Evolutionary conservation across 2,797 vertebrate species (phyloP), one percentile per base, ranked within the genome.

Genomic region (Centroberyx gerrardi): DNA sequence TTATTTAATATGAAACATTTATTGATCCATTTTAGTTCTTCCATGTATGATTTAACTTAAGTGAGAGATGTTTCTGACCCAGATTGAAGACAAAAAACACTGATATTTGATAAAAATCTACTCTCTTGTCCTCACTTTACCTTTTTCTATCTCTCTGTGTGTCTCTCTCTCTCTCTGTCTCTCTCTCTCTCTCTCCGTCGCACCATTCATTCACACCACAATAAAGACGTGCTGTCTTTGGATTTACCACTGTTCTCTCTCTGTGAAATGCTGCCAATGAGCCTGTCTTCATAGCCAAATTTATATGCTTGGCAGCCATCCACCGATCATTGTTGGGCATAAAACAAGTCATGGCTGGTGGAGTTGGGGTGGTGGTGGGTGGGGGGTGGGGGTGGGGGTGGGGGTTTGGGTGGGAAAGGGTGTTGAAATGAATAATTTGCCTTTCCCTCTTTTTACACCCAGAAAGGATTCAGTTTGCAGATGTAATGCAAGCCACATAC

Each of bases 271-370:
- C 76, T 78, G 83, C 85, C 82, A 83, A 65, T 7, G 63, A 82
- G 71, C 80, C 75, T 29, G 82, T 83, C 62, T 33, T 70, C 46
- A 5, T 1, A 8, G 81, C 76, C 82, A 82, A 52, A 83, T 85
- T 77, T 81, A 87, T 74, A 0, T n/a, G 54, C 80, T 76, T 81
- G 83, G 81, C 86, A 76, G 80, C 68, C 28, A 1, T 76, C 64
- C 70, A 31, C 67, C 17, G 64, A 84, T 88, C 84, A 73, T 78
- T 67, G 76, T 67, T 76, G 84, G 77, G 68, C 49, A 77, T 87
- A 80, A 87, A 89, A 81, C 70, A 75, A 81, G 66, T 65, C 54
- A 36, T 4, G 68, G 73, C 65, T 4, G 44, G 13, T 48, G 44
- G 44, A 17, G 44, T 54, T 33, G 38, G 10, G 38, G 7, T 40